Conservation (phyloP, 2,888 invertebrate species). For the Apamea monoglypha region DNA sequence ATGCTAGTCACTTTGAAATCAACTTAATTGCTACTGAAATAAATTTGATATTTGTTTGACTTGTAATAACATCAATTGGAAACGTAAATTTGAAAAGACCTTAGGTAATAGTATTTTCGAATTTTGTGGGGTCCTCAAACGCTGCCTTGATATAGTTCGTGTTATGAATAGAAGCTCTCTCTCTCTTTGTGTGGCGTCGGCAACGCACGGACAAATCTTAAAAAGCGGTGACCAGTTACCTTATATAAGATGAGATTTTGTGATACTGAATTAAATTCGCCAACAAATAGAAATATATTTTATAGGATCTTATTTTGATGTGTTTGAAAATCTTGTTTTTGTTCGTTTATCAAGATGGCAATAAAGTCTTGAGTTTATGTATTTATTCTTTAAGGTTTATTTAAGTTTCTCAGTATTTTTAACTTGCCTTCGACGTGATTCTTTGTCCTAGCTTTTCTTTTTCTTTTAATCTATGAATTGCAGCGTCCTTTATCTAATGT, state of each 20-base stretch:
- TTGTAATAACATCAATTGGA: too few species aligned
- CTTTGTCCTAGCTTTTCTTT: constrained; percentile 4
- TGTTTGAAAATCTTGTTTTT: constrained; percentile 24
- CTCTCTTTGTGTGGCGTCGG: constrained; percentile 36
- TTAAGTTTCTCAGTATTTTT: constrained; percentile 13
- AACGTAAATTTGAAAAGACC: too few species aligned
- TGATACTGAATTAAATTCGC: constrained; percentile 29
- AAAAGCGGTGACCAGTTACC: constrained; percentile 31
- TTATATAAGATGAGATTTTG: constrained; percentile 28
- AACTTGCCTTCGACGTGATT: constrained; percentile 14
- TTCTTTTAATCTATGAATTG: not conserved
- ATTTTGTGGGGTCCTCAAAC: constrained; percentile 11
- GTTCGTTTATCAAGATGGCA: constrained; percentile 20
- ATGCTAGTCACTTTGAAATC: too few species aligned
- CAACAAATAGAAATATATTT: constrained; percentile 1
- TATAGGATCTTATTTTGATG: constrained; percentile 18
- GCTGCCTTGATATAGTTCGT: constrained; percentile 30
- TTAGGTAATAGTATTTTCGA: constrained; percentile 3
- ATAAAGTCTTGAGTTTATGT: constrained; percentile 20
- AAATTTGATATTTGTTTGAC: too few species aligned
- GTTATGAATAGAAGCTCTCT: constrained; percentile 47
- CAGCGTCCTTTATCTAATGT: not conserved
- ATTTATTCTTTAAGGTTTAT: constrained; percentile 10
- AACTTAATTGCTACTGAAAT: too few species aligned
- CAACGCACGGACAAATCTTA: constrained; percentile 28